Conservation (phyloP, 2,888 invertebrate species). For the Epinotia demarniana region DNA sequence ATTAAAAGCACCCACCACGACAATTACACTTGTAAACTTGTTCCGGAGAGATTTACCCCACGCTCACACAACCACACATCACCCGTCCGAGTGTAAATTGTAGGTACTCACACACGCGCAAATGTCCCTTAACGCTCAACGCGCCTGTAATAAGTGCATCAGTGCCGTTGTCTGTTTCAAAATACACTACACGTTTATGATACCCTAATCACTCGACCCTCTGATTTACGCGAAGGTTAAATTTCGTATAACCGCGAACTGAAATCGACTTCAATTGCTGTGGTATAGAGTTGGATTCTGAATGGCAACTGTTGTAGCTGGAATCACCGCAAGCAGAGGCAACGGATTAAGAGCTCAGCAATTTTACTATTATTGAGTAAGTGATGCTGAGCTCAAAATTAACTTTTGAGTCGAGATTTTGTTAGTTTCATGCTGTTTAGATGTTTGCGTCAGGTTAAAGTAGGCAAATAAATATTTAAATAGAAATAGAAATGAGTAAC, state of each 20-base stretch:
- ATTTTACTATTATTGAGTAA: constrained; percentile 66
- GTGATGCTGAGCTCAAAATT: constrained; percentile 64
- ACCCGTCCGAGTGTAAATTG: constrained; percentile 30
- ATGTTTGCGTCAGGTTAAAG: constrained; percentile 46
- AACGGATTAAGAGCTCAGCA: constrained; percentile 58
- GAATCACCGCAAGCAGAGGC: constrained; percentile 58
- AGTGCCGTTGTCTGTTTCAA: constrained; percentile 66
- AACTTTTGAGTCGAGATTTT: constrained; percentile 53
- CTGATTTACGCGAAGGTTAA: constrained; percentile 61
- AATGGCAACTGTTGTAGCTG: constrained; percentile 44
- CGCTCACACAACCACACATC: constrained; percentile 44
- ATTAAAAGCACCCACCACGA: constrained; percentile 74
- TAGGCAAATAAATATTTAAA: no score
- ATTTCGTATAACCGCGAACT: constrained; percentile 23
- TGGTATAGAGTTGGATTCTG: constrained; percentile 41
- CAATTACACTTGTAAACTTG: constrained; percentile 77
- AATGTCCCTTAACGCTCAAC: constrained; percentile 64
- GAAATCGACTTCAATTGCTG: constrained; percentile 51
- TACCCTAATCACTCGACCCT: constrained; percentile 76
- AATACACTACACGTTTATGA: constrained; percentile 74
- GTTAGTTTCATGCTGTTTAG: constrained; percentile 44
- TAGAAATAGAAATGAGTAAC: not conserved
- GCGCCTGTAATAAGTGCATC: constrained; percentile 67
- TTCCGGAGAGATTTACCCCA: constrained; percentile 67
- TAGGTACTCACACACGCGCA: constrained; percentile 50